Conservation (phyloP, 2,888 invertebrate genomes). For the Hirtodrosophila cameraria region DNA sequence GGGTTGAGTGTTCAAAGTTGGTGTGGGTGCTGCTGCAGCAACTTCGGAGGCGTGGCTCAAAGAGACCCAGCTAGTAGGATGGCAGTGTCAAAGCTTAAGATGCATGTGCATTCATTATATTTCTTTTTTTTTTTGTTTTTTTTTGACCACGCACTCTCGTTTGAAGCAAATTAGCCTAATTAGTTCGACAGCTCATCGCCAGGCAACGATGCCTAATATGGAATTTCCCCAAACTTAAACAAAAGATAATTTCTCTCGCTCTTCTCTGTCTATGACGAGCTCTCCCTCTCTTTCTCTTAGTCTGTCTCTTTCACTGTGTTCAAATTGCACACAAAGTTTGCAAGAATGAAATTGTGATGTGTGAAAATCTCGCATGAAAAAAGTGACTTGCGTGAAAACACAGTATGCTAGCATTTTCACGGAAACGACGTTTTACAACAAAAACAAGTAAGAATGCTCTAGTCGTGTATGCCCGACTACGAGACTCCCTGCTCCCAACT, state of each 20-base stretch:
- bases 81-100: conserved; percentile 36
- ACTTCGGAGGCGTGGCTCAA: conserved; percentile 1
- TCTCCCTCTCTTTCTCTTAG: not conserved
- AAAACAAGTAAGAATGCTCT: too few species aligned
- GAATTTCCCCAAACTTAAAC: conserved; percentile 19
- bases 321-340: not conserved
- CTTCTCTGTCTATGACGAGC: not conserved
- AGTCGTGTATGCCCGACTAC: too few species aligned
- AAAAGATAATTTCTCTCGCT: conserved; percentile 3
- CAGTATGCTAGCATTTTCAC: too few species aligned
- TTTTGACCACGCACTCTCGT: too few species aligned
- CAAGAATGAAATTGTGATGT: too few species aligned
- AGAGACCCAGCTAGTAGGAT: conserved; percentile 2
- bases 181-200: conserved; percentile 32
- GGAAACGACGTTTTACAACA: too few species aligned
- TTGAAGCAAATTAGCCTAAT: conserved; percentile 31
- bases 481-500: too few species aligned
- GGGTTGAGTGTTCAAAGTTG: not conserved
- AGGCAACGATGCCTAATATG: conserved; percentile 18
- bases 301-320: not conserved
- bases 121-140: not conserved
- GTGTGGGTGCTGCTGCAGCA: not conserved
- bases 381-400: too few species aligned
- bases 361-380: too few species aligned
- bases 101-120: conserved; percentile 21